phyloP scores from a whole-genome alignment of 2,113 vertebrate genomes.

The Lethenteron reissneri region DNA sequence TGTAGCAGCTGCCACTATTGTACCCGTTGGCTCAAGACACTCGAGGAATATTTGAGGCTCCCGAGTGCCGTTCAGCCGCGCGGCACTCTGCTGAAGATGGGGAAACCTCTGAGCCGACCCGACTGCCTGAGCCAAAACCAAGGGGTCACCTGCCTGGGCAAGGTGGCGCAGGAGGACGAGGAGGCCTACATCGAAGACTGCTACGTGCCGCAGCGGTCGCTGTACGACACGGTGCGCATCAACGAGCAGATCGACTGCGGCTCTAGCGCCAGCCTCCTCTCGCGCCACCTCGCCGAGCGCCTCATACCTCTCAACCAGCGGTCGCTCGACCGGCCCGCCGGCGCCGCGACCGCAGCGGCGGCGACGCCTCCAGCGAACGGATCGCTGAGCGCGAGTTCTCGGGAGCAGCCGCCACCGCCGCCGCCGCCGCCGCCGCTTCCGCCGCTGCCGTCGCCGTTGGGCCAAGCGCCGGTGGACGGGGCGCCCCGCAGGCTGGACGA shows the following conservation, averaged over 20 bases:
- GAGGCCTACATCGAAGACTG: constrained; percentile 96
- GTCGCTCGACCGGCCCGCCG: constrained; percentile 27
- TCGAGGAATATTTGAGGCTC: not conserved
- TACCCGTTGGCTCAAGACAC: not conserved
- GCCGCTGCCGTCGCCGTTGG: too few species aligned
- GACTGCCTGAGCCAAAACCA: constrained; percentile 81
- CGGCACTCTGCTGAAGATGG: constrained; percentile 31
- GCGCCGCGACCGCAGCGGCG: constrained; percentile 40
- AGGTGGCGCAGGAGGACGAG: constrained; percentile 61
- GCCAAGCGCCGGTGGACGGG: too few species aligned
- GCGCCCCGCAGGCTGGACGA: constrained; percentile 42
- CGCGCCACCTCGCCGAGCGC: constrained; percentile 53
- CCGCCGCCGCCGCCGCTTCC: too few species aligned
- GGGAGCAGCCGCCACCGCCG: not conserved
- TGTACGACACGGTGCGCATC: constrained; percentile 96
- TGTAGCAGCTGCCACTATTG: not conserved
- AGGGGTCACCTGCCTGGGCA: constrained; percentile 57
- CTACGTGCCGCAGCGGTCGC: constrained; percentile 93
- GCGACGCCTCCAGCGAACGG: constrained; percentile 30
- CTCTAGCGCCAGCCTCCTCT: constrained; percentile 63
- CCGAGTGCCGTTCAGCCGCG: not conserved
- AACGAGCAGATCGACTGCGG: constrained; percentile 98
- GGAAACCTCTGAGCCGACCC: constrained; percentile 87
- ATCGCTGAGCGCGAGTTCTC: constrained; percentile 8
- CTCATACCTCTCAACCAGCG: constrained; percentile 18